Conservation (phyloP, 2,797 vertebrate genomes). For the Sebastes steindachneri region DNA sequence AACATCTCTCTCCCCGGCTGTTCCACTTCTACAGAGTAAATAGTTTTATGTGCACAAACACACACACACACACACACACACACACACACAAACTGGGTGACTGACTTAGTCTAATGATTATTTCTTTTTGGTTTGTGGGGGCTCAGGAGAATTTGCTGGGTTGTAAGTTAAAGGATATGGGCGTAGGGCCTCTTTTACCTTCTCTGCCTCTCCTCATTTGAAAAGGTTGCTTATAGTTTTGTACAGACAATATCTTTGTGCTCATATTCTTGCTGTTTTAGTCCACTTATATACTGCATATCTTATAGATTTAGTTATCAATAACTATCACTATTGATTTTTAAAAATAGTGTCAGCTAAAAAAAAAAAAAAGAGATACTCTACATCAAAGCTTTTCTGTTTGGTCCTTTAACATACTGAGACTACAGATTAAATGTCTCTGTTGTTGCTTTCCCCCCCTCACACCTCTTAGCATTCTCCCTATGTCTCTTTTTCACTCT, state of each 20-base stretch:
- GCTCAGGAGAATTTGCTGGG: conserved; percentile 49
- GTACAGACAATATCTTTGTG: neutral
- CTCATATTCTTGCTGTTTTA: neutral
- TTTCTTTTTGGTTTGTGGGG: conserved; percentile 60
- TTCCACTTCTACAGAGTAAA: conserved; percentile 84
- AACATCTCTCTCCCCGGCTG: conserved; percentile 84
- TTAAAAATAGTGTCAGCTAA: neutral
- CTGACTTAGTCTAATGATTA: conserved; percentile 69
- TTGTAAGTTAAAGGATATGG: conserved; percentile 43
- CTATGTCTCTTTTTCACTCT: conserved; percentile 68
- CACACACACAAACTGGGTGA: conserved; percentile 34
- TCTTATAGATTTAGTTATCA: neutral
- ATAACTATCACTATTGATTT: conserved; percentile 1
- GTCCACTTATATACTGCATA: neutral
- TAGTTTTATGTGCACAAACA: conserved; percentile 71
- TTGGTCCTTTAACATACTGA: conserved; percentile 56
- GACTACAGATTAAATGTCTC: conserved; percentile 70
- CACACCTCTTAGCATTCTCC: conserved; percentile 72
- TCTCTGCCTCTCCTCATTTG: conserved; percentile 9
- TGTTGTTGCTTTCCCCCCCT: conserved; percentile 50
- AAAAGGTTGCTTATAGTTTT: conserved; percentile 7
- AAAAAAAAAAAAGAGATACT: neutral
- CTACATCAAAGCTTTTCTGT: conserved; percentile 49
- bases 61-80: neutral
- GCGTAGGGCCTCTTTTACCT: conserved; percentile 10